Evolutionary conservation across 2,113 vertebrate species (phyloP).

Genomic region (Apodemus speciosus): DNA sequence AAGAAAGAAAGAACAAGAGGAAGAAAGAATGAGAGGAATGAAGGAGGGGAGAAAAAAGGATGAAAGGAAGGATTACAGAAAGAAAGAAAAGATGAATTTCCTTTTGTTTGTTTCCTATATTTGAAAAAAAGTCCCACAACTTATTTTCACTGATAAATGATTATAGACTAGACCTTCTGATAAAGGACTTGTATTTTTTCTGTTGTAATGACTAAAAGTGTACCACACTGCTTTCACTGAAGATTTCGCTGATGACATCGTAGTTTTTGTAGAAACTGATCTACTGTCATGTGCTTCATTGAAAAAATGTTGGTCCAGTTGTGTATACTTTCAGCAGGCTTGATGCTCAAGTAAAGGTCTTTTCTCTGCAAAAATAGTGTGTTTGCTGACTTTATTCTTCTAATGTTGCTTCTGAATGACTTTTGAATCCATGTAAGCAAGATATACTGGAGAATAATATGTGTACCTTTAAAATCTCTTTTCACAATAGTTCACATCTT

Average conservation of each 20-base stretch:
- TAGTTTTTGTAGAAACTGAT: not conserved
- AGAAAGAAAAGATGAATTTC: not conserved
- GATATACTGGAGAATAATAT: constrained; percentile 97
- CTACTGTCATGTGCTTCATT: not conserved
- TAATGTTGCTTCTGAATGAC: constrained; percentile 93
- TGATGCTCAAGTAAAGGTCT: constrained; percentile 97
- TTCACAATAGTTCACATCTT: constrained; percentile 65
- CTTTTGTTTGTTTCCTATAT: not conserved
- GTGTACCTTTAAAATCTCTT: constrained; percentile 88
- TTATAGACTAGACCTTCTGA: not conserved
- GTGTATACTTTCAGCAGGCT: constrained; percentile 95
- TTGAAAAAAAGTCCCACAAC: not conserved
- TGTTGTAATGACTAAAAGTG: not conserved
- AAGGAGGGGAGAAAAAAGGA: no score
- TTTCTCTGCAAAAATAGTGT: constrained; percentile 93
- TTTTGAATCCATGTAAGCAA: constrained; percentile 97
- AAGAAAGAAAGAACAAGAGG: not conserved
- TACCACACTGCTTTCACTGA: not conserved
- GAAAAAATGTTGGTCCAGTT: constrained; percentile 37
- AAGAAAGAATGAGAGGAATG: not conserved
- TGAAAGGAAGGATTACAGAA: not conserved
- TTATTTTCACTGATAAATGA: not conserved
- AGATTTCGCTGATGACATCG: not conserved
- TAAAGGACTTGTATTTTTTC: not conserved
- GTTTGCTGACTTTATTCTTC: constrained; percentile 96